Conservation (phyloP, 2,888 invertebrate species). For the Habrosyne pyritoides region DNA sequence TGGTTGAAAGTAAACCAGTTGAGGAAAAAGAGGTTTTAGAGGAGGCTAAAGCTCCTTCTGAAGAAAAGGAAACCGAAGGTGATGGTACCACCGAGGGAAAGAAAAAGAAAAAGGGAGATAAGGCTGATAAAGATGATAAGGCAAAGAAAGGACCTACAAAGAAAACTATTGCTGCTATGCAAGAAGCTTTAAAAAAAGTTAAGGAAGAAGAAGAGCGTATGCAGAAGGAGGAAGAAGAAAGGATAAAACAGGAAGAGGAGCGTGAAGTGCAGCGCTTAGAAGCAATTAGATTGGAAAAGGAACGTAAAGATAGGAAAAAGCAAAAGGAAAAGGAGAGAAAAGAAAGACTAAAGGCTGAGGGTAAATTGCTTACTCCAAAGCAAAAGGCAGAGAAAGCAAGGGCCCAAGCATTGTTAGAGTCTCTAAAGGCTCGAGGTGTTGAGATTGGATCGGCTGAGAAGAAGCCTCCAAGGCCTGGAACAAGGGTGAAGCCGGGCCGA, state of each 20-base stretch:
- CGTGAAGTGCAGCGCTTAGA: slow-evolving; percentile 89
- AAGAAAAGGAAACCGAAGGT: slow-evolving; percentile 66
- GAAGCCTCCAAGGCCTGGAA: slow-evolving; percentile 86
- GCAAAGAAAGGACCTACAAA: slow-evolving; percentile 91
- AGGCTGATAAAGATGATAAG: slow-evolving; percentile 79
- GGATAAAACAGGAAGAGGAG: slow-evolving; percentile 88
- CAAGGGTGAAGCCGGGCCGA: slow-evolving; percentile 88
- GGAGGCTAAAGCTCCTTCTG: slow-evolving; percentile 64
- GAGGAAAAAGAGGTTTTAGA: slow-evolving; percentile 58
- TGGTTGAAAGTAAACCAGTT: slow-evolving; percentile 46
- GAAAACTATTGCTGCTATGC: slow-evolving; percentile 95
- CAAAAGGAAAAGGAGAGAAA: slow-evolving; percentile 96
- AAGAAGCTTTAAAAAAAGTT: slow-evolving; percentile 93
- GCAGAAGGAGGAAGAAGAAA: slow-evolving; percentile 91
- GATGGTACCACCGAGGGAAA: slow-evolving; percentile 66
- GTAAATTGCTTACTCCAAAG: slow-evolving; percentile 95
- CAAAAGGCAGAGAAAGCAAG: slow-evolving; percentile 96
- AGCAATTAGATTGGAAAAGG: slow-evolving; percentile 91
- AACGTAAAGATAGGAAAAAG: slow-evolving; percentile 94
- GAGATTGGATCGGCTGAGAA: slow-evolving; percentile 89
- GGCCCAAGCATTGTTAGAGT: slow-evolving; percentile 94
- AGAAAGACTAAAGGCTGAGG: slow-evolving; percentile 97
- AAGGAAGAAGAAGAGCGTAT: slow-evolving; percentile 94
- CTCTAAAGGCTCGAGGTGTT: slow-evolving; percentile 94
- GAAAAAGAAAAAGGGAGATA: slow-evolving; percentile 76